Evolutionary conservation across 2,113 vertebrate genomes (phyloP), one percentile per base, ranked within the genome.

Genomic region (Aythya baeri): DNA sequence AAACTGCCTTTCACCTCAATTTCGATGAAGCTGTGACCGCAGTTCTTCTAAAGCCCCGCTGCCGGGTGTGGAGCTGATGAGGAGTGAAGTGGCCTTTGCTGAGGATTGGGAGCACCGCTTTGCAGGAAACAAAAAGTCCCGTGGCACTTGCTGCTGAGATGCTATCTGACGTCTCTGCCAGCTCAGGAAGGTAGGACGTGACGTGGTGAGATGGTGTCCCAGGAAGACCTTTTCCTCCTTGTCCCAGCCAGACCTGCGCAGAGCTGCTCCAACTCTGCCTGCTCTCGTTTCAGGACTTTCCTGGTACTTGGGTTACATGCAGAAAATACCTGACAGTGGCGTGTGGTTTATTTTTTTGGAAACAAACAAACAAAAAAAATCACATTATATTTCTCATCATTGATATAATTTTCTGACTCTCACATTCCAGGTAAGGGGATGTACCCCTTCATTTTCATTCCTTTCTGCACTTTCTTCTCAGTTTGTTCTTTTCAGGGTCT

Each of bases 191-290:
- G 43, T 3, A 9, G 2, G 4, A 63, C 26, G 61, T 4, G 9
- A 22, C 21, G 1, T 1, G 18, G 72, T 68, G 55, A 68, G 67
- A 9, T 49, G 4, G 49, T 14, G 61, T 83, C 76, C 86, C 67
- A 59, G 86, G n/a, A 71, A 50, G 57, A 87, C 78, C 83, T 66
- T 65, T 74, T 75, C 36, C 73, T 86, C 73, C 29, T 89, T 90
- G 78, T 78, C 78, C 62, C 41, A 27, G 41, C 18, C 75, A 57
- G 75, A 38, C 50, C 77, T 84, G 29, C 55, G 2, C 7, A 3
- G 29, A 78, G 15, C 43, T 10, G 38, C 58, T 61, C 52, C 32
- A 50, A 22, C 29, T 76, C 68, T 41, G 84, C 72, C 61, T 31
- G 34, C 59, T 84, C 54, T 85, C 27, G 20, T 54, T 54, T 38